phyloP scores from a whole-genome alignment of 2,113 vertebrate species.

The Gobio gobio region DNA sequence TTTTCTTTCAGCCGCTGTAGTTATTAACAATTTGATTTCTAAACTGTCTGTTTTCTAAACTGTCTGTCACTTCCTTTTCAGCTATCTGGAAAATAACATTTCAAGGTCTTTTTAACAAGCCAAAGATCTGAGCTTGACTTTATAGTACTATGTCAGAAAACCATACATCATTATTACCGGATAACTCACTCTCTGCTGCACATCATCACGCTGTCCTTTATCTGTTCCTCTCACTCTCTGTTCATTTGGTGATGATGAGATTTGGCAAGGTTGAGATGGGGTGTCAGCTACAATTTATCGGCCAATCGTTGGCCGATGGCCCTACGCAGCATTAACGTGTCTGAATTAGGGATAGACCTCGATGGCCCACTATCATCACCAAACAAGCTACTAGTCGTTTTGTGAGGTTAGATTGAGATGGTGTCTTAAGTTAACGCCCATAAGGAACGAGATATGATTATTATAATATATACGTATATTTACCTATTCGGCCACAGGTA shows the following conservation, averaged over 20 bases:
- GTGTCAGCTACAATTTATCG: conserved; percentile 79
- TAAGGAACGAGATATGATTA: background rate
- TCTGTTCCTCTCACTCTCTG: conserved; percentile 66
- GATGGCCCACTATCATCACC: conserved; percentile 48
- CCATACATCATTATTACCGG: background rate
- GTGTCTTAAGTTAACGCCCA: background rate
- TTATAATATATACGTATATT: too few relatives aligned
- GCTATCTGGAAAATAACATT: conserved; percentile 19
- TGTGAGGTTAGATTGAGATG: background rate
- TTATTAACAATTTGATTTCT: background rate
- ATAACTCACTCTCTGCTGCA: conserved; percentile 7
- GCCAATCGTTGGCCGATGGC: conserved; percentile 69
- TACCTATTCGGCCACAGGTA: too few relatives aligned
- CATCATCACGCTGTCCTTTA: conserved; percentile 16
- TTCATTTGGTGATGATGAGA: conserved; percentile 69
- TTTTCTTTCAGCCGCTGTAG: background rate
- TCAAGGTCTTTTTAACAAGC: background rate
- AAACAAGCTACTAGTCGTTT: background rate
- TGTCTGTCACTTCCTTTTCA: conserved; percentile 1
- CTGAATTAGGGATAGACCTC: conserved; percentile 63
- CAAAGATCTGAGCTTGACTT: background rate
- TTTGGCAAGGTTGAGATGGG: conserved; percentile 80
- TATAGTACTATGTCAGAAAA: conserved; percentile 1
- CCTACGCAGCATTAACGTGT: conserved; percentile 63
- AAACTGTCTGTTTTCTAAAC: background rate